A percentile compares a stretch with the other conserved stretches of the same genome.
Evolutionary conservation across 1,140 invertebrate genomes (phyloP).

Genomic region (Conus ventricosus): DNA sequence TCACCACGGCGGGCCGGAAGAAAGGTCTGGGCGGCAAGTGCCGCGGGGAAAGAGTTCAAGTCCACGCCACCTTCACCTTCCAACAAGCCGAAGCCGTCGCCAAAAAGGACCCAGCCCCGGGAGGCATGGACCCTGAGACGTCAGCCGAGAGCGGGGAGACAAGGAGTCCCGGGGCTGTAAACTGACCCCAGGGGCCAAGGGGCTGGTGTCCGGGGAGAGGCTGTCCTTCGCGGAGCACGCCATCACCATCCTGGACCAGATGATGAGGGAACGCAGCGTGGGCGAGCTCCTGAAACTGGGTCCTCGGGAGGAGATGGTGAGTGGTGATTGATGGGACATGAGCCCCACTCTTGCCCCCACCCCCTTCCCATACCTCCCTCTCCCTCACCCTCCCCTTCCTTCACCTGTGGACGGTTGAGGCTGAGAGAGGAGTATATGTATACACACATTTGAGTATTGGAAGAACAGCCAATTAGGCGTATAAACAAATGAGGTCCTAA

Average conservation of each 20-base stretch:
- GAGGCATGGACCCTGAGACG: not conserved
- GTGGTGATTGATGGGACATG: not conserved
- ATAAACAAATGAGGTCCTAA: too few species aligned
- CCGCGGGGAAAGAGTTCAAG: not conserved
- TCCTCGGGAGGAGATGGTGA: slow-evolving; percentile 34
- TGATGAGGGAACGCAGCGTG: slow-evolving; percentile 35
- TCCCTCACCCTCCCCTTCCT: not conserved
- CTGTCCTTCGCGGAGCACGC: slow-evolving; percentile 18
- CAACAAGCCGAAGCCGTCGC: not conserved
- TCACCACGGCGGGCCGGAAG: not conserved
- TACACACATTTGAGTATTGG: too few species aligned
- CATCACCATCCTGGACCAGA: slow-evolving; percentile 31
- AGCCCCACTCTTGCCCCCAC: not conserved
- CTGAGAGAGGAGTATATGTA: too few species aligned
- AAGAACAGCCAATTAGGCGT: too few species aligned
- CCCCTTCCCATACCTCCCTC: too few species aligned
- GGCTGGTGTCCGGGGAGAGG: not conserved
- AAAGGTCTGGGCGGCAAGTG: not conserved
- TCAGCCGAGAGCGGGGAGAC: not conserved
- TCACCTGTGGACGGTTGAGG: too few species aligned
- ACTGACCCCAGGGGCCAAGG: not conserved
- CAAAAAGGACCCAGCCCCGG: not conserved
- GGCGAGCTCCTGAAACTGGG: slow-evolving; percentile 28
- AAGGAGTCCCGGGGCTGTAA: not conserved
- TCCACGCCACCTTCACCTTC: slow-evolving; percentile 11